These are phyloP conservation scores for Spilosoma lubricipeda DNA, from an alignment of 2,888 invertebrate genomes.

Conservation along the genomic window DNA sequence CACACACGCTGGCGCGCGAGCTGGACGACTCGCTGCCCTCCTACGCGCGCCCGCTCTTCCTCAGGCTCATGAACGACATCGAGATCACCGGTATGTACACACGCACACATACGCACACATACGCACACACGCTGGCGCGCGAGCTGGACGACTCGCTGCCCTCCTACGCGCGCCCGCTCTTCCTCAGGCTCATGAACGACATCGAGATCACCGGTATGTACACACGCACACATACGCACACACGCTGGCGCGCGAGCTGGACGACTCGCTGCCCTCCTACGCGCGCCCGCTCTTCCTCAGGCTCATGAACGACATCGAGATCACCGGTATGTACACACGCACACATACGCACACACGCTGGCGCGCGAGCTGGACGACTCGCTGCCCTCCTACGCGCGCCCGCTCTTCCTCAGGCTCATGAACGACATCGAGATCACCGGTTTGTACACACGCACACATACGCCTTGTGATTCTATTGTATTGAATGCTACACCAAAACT, in stretches of 20 bases:
- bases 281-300: constrained; percentile 96
- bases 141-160: constrained; percentile 91
- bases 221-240: no score
- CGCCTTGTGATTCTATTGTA: no score
- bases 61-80: constrained; percentile 91
- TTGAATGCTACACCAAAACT: no score
- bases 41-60: constrained; percentile 96
- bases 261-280: constrained; percentile 92
- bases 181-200: constrained; percentile 91
- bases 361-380: constrained; percentile 89
- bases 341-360: constrained; percentile 60
- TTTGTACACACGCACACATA: constrained; percentile 24
- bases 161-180: constrained; percentile 95
- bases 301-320: constrained; percentile 91
- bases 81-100: constrained; percentile 89
- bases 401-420: constrained; percentile 94
- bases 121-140: constrained; percentile 77
- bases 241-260: constrained; percentile 89
- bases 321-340: constrained; percentile 84
- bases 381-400: constrained; percentile 95
- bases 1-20: constrained; percentile 88
- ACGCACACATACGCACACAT: no score
- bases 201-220: constrained; percentile 90
- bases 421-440: constrained; percentile 92
- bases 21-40: constrained; percentile 91